Evolutionary conservation across 2,797 vertebrate genomes (phyloP), one percentile per base, ranked within the genome.

Genomic region (Hyperoplus immaculatus): DNA sequence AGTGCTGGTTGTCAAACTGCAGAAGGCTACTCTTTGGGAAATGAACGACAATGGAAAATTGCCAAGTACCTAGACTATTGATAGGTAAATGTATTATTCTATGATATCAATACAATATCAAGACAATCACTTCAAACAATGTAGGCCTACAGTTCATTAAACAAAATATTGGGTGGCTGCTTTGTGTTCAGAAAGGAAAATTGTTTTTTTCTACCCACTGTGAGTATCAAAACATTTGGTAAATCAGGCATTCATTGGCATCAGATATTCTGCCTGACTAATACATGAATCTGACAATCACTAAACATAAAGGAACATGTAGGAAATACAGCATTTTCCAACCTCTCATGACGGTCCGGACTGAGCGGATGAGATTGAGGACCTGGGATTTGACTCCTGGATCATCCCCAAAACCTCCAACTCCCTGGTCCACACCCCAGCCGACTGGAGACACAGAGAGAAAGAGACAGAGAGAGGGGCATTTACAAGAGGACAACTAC

Each of bases 331-430:
- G 29, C 29, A 3, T 5, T 36, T 16, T 45, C 74, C 6, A 10
- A 98, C 98, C 96, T 97, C 97, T 96, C 97, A 99, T 99, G 69
- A 99, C 96, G 0, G 97, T 99, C 85, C 97, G 94, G 78, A 99
- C 92, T 0, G 98, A 98, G 81, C 97, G 97, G 88, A 99, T 95
- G 15, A 99, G 97, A 69, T 97, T 98, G 68, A 95, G 95, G 51
- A 99, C 82, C 86, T 98, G 98, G 16, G 96, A 96, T 94, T 98
- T 99, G 91, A 99, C 89, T 87, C 97, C 97, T 41, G 97, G 97
- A 76, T 98, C 97, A 74, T 99, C 98, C 88, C 97, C 98, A 62
- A 99, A 99, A 65, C 97, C 98, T 75, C 97, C 97, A 60, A 97
- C 96, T 54, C 97, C 95, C 80, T 99, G 97, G 5, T 99, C 97